Conservation (phyloP, 1,140 invertebrate genomes). For the Campoletis sonorensis region DNA sequence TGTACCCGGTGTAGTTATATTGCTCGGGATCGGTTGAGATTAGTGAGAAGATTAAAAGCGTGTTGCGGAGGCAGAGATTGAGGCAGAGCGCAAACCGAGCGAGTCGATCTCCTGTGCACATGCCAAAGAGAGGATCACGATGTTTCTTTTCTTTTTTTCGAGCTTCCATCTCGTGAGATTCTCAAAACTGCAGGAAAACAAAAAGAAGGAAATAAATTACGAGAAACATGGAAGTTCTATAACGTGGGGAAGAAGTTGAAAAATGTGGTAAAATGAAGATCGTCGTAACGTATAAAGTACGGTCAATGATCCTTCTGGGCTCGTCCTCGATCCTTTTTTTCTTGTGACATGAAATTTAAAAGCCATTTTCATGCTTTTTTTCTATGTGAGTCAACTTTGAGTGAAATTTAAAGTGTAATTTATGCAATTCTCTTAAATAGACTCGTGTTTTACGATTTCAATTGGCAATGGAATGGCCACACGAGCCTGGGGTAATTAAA, state of each 20-base stretch:
- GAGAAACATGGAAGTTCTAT: constrained; percentile 15
- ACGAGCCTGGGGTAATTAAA: constrained; percentile 65
- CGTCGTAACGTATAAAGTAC: constrained; percentile 33
- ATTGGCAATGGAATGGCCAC: constrained; percentile 38
- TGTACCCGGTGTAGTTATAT: constrained; percentile 17
- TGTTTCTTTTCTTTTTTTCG: too few species aligned
- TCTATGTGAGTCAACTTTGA: neutral
- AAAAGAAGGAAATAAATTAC: constrained; percentile 9
- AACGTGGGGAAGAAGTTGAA: neutral
- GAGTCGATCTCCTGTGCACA: constrained; percentile 22
- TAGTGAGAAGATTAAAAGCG: constrained; percentile 45
- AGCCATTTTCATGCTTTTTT: constrained; percentile 62
- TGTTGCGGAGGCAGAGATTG: constrained; percentile 25
- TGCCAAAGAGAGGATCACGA: neutral
- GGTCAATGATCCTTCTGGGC: constrained; percentile 52
- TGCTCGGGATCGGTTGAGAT: constrained; percentile 24
- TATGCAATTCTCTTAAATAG: neutral
- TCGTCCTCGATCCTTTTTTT: constrained; percentile 43
- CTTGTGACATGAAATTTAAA: neutral
- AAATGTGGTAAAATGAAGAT: constrained; percentile 27
- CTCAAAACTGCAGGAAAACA: neutral
- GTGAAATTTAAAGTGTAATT: neutral
- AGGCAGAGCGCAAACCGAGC: constrained; percentile 14
- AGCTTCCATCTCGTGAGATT: constrained; percentile 29
- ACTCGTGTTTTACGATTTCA: neutral